phyloP scores from a whole-genome alignment of 2,113 vertebrate genomes.

The Trinectes maculatus region DNA sequence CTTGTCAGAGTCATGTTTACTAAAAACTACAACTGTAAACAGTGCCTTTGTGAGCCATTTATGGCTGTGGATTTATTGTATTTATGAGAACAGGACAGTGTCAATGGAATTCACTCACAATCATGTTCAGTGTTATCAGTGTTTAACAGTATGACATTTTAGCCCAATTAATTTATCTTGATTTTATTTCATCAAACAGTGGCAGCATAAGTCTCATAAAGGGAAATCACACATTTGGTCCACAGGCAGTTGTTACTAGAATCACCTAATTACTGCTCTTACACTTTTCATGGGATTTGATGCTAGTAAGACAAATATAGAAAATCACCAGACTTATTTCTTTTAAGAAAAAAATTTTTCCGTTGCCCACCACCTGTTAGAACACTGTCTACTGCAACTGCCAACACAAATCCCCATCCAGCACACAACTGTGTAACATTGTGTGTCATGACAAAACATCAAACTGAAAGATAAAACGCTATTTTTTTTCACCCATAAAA shows the following conservation, averaged over 20 bases:
- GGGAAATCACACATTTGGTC: background rate
- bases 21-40: too few relatives aligned
- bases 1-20: too few relatives aligned
- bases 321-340: background rate
- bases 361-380: background rate
- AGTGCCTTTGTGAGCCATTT: too few relatives aligned
- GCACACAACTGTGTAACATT: background rate
- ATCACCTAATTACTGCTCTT: background rate
- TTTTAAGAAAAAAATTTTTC: background rate
- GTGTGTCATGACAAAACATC: background rate
- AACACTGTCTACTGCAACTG: background rate
- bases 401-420: background rate
- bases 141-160: background rate
- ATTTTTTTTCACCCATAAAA: conserved; percentile 12
- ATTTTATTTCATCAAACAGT: background rate
- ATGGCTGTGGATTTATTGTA: too few relatives aligned
- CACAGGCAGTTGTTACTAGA: background rate
- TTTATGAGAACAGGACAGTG: too few relatives aligned
- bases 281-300: conserved; percentile 2
- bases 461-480: conserved; percentile 37
- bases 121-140: background rate
- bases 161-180: conserved; percentile 1
- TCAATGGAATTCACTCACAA: background rate
- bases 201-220: background rate
- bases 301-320: background rate